Conservation (phyloP, 2,888 invertebrate genomes). For the Epistrophe eligans region DNA sequence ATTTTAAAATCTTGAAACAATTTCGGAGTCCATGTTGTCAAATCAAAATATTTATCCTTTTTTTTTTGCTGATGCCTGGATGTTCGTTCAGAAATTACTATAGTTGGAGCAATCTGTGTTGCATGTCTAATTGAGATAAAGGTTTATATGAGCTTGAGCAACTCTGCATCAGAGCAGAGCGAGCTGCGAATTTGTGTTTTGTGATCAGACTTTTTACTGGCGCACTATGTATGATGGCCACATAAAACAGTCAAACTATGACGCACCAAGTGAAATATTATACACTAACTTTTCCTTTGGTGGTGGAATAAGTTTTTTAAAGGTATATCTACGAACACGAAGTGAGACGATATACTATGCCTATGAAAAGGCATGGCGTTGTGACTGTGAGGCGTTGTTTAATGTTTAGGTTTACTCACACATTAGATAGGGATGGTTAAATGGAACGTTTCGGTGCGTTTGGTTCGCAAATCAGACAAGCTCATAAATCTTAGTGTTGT, state of each 20-base stretch:
- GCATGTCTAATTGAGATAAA: constrained; percentile 74
- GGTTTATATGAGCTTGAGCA: constrained; percentile 40
- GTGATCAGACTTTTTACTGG: constrained; percentile 31
- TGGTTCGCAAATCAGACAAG: constrained; percentile 41
- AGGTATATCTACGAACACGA: constrained; percentile 36
- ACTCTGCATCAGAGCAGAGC: background rate
- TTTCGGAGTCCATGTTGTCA: constrained; percentile 59
- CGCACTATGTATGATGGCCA: constrained; percentile 46
- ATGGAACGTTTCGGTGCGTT: constrained; percentile 64
- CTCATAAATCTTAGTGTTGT: constrained; percentile 61
- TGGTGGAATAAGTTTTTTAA: constrained; percentile 29
- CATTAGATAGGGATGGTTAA: constrained; percentile 69
- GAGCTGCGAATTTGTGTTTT: constrained; percentile 9
- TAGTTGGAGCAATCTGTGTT: constrained; percentile 48
- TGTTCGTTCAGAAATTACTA: background rate
- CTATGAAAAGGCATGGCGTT: constrained; percentile 22
- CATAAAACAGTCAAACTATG: constrained; percentile 77
- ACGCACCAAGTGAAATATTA: constrained; percentile 72
- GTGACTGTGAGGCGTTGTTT: constrained; percentile 41
- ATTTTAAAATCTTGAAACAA: constrained; percentile 19
- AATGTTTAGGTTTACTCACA: constrained; percentile 47
- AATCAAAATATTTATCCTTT: constrained; percentile 76
- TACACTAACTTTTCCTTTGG: background rate
- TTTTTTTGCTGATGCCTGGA: constrained; percentile 25
- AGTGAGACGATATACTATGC: constrained; percentile 11